Percentiles rank a stretch among this genome's conserved stretches.
phyloP scores from a whole-genome alignment of 2,797 vertebrate genomes.

The Cynodonichthys magdalenae region DNA sequence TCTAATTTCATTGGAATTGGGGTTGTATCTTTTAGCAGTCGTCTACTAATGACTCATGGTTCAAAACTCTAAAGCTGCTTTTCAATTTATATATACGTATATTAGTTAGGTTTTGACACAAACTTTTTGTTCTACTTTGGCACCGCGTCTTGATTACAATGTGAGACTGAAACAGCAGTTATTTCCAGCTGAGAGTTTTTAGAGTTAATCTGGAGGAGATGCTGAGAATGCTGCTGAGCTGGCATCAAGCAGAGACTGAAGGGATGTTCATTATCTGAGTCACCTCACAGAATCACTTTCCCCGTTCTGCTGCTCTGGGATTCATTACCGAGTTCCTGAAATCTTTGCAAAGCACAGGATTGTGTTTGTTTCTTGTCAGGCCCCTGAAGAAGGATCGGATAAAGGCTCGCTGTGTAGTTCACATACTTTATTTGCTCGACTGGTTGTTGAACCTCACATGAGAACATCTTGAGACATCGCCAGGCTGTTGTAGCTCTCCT shows the following conservation, averaged over 20 bases:
- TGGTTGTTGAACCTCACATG: constrained; percentile 28
- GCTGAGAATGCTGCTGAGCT: constrained; percentile 75
- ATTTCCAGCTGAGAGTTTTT: constrained; percentile 68
- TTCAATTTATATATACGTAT: background rate
- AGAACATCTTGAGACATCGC: constrained; percentile 32
- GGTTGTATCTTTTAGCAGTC: constrained; percentile 21
- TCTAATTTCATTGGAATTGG: no score
- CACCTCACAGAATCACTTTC: constrained; percentile 61
- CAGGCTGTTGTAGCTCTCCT: constrained; percentile 24
- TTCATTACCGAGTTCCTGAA: constrained; percentile 44
- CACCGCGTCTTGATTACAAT: constrained; percentile 25
- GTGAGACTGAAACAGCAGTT: constrained; percentile 18
- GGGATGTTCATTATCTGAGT: constrained; percentile 67
- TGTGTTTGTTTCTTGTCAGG: constrained; percentile 44
- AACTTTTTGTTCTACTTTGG: constrained; percentile 14
- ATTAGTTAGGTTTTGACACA: constrained; percentile 1
- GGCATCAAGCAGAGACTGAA: constrained; percentile 42
- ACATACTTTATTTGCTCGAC: constrained; percentile 51
- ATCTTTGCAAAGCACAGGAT: constrained; percentile 16
- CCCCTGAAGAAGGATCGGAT: constrained; percentile 30
- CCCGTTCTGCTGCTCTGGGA: constrained; percentile 54
- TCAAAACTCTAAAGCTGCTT: constrained; percentile 1
- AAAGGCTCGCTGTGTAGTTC: constrained; percentile 41
- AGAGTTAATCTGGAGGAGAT: constrained; percentile 65
- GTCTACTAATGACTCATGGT: background rate